Evolutionary conservation across 2,113 vertebrate genomes (phyloP), one percentile per base, ranked within the genome.

Genomic region (Bubo blakistoni): DNA sequence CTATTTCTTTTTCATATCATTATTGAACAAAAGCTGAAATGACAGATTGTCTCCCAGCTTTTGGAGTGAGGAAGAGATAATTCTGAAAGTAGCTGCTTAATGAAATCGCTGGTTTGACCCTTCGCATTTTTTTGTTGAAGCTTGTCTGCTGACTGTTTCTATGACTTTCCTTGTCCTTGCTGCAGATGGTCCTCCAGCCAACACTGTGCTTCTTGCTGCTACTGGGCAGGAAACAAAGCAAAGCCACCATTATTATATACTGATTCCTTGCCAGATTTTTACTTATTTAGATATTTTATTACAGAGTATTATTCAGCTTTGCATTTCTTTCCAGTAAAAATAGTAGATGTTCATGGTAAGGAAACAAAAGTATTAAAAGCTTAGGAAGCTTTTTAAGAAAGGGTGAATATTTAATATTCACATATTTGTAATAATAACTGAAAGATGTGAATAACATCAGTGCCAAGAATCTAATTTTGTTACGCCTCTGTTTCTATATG

Each of bases 121-220:
- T 65, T 66, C 47, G 66, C 40, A 58, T 70, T 69, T 83, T 63
- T 86, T 58, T 62, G 63, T 91, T 85, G 74, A 77, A 84, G 51
- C 47, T 51, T 36, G 13, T 59, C 65, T 90, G 74, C 65, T 90
- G 49, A 11, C 73, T 79, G 42, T 40, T 86, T 38, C 71, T 22
- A 0, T 88, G 96, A 94, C 94, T 94, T 96, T 90, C 71, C 52
- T 88, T 77, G 91, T 90, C 92, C 94, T 95, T 96, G 92, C 55
- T 95, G 81, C 95, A 96, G 95, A 92, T 91, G 89, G 91, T 92
- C 62, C 84, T 89, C 15, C 91, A 92, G 88, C 26, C 95, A 78
- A 57, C 1, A 46, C 72, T 59, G 66, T 21, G 46, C 4, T 74
- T 86, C 94, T 96, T 65, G 89, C 92, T 94, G 92, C 79, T 94